Evolutionary conservation across 2,797 vertebrate species (phyloP).

Genomic region (Spinus olivaceus): DNA sequence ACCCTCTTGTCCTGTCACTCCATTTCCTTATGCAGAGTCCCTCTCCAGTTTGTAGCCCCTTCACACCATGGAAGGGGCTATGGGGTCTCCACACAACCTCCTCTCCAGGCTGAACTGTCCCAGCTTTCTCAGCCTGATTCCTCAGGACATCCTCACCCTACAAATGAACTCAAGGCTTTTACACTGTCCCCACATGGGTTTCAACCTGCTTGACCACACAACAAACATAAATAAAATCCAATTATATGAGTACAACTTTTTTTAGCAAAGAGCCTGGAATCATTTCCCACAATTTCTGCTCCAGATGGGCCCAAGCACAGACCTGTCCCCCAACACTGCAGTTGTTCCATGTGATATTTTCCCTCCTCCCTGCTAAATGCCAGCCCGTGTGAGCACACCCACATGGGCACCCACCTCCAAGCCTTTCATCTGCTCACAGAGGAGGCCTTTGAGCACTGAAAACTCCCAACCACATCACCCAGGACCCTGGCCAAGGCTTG

Average conservation of each 20-base stretch:
- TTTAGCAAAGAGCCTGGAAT: background rate
- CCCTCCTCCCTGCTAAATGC: conserved; percentile 23
- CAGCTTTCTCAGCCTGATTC: background rate
- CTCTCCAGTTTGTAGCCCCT: background rate
- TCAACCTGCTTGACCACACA: background rate
- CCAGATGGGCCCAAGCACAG: background rate
- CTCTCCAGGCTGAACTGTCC: background rate
- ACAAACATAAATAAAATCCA: background rate
- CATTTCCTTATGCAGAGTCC: background rate
- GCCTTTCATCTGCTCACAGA: background rate
- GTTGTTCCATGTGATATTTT: conserved; percentile 38
- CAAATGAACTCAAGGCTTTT: background rate
- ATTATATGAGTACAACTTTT: background rate
- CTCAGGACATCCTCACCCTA: background rate
- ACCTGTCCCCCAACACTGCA: conserved; percentile 4
- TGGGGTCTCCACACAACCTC: background rate
- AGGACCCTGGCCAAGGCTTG: background rate
- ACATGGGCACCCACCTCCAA: background rate
- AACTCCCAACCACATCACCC: background rate
- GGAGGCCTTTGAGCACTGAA: background rate
- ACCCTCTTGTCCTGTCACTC: background rate
- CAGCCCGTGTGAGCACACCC: conserved; percentile 15
- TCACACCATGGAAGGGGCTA: background rate
- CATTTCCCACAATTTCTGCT: background rate
- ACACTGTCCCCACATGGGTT: background rate